Evolutionary conservation across 2,888 invertebrate species (phyloP), one percentile per base, ranked within the genome.

Genomic region (Tenthredo scrophulariae): DNA sequence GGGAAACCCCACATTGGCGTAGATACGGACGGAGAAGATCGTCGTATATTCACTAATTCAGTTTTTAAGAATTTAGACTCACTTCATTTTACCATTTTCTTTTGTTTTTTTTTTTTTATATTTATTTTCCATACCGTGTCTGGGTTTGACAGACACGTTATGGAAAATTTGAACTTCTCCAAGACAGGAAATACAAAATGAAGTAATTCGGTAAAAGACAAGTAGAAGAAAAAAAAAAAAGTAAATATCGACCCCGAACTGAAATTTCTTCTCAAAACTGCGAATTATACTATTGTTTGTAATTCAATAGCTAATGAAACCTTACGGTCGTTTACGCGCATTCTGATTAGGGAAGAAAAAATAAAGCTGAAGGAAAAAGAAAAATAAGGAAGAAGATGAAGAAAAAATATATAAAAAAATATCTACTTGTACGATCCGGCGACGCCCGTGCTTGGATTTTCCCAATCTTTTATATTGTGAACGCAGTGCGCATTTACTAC

Each of bases 1-100:
- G 88, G 88, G 87, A 89, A 89, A 88, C 88, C 88, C 89, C 86
- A 87, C 88, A 87, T 70, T 67, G 87, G 88, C 88, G 88, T 87
- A 82, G 87, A 84, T 82, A 65, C 65, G 54, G 84, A 33, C 50
- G 83, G 33, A 67, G 5, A 67, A 33, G 10, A 67, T 0, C 62
- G 22, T 7, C 22, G 7, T 26, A 13, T 22, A 26, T 10, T 62
- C 26, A 13, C 13, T 10, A 26, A 54, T n/a, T 18, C n/a, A n/a
- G 54, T 54, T 29, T 29, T 10, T 1, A 67, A 29, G 22, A 67
- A 67, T 7, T 9, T 26, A 29, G 62, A 62, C 22, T 62, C 7
- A 1, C 26, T 62, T 26, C 3, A 22, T 26, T 26, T 62, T 62
- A 4, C 13, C 3, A 2, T 58, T 58, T 58, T 22, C 22, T 22